Conservation (phyloP, 2,113 vertebrate genomes). For the Eptesicus fuscus region DNA sequence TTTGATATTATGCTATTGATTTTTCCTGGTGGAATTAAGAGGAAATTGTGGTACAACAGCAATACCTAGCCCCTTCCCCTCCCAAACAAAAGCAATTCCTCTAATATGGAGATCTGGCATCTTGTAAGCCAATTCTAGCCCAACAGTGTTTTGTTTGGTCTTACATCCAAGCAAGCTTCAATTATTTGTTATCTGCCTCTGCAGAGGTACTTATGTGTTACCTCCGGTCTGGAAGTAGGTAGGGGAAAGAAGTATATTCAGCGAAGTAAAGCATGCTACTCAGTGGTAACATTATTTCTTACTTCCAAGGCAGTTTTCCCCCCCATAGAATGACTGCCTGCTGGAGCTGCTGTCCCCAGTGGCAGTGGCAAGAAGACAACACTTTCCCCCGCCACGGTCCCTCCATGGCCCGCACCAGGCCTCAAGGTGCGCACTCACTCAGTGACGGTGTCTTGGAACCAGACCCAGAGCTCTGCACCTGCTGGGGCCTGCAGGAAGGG, state of each 20-base stretch:
- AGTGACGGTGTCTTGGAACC: constrained; percentile 93
- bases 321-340: background rate
- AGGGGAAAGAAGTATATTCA: background rate
- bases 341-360: background rate
- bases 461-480: constrained; percentile 91
- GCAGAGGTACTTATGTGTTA: background rate
- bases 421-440: constrained; percentile 86
- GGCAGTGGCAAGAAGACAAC: background rate
- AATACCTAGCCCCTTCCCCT: background rate
- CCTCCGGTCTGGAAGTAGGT: background rate
- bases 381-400: background rate
- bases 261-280: background rate
- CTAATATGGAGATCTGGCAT: background rate
- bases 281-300: background rate
- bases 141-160: background rate
- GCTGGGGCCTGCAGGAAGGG: constrained; percentile 91
- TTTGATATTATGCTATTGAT: background rate
- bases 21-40: background rate
- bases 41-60: background rate
- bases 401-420: background rate
- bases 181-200: background rate
- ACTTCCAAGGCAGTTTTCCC: background rate
- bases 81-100: background rate
- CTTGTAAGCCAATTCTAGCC: background rate
- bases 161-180: background rate